Base-by-base conservation (phyloP, 2,888 invertebrate genomes). In the Tholera decimalis region DNA sequence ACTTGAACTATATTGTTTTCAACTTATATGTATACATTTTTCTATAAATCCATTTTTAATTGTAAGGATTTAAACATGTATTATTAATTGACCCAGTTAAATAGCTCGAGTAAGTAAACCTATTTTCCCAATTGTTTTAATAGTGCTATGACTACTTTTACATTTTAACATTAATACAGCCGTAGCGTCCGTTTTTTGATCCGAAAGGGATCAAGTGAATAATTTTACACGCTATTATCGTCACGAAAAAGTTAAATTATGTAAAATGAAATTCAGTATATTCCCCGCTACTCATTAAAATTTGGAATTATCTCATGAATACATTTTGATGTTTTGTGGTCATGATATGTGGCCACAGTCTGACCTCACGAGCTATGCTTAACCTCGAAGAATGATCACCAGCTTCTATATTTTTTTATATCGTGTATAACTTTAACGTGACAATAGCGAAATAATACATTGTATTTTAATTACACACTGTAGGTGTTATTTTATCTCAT, bases 201-300 rank as follows among this genome's bases (percentile, higher is more conserved):
- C 13, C 33, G 26, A 4, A 15, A 13, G 41, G 9, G n/a, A 47
- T 46, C n/a, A 33, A 70, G 30, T 33, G 39, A 39, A 51, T 71
- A 51, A 39, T 61, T 39, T 26, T 13, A 22, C 9, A 1, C 15
- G 33, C 46, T 15, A 62, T 62, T 35, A 67, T 72, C 50, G 33
- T 18, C 47, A n/a, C 22, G 28, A 35, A 61, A n/a, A n/a, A n/a
- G n/a, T n/a, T n/a, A n/a, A n/a, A n/a, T n/a, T n/a, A n/a, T n/a
- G n/a, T n/a, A n/a, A n/a, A n/a, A n/a, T n/a, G n/a, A n/a, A n/a
- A n/a, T n/a, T n/a, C n/a, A n/a, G n/a, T n/a, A n/a, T n/a, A n/a
- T n/a, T n/a, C n/a, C n/a, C n/a, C n/a, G n/a, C n/a, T n/a, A n/a
- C n/a, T n/a, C n/a, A n/a, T n/a, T n/a, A n/a, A n/a, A n/a, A n/a